Conservation (phyloP, 35 echinoderm and acorn worm species). For the Apostichopus parvimensis region DNA sequence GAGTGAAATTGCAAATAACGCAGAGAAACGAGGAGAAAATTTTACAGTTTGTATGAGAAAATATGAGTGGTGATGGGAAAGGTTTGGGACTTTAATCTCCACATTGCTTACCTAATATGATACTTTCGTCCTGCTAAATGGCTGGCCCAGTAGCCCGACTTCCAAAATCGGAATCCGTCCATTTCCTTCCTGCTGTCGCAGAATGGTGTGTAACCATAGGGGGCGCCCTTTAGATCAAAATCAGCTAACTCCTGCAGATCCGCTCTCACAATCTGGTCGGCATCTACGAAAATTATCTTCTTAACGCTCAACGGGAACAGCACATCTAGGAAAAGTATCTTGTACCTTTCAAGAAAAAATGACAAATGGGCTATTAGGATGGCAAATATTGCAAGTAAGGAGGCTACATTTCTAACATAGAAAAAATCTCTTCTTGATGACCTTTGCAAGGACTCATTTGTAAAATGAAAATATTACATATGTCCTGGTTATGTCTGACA, state of each 20-base stretch:
- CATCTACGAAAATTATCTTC: constrained; percentile 98
- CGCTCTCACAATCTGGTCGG: constrained; percentile 90
- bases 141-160: constrained; percentile 94
- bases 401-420: constrained; percentile 5
- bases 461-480: background rate
- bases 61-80: too few species aligned
- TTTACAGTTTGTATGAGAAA: too few species aligned
- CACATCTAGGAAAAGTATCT: constrained; percentile 96
- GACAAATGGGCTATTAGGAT: constrained; percentile 16
- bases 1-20: background rate
- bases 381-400: constrained; percentile 18
- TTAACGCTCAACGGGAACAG: constrained; percentile 90
- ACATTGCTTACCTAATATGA: constrained; percentile 81
- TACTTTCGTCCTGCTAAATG: constrained; percentile 95
- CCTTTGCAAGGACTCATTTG: background rate
- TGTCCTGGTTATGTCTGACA: too few species aligned
- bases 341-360: constrained; percentile 69
- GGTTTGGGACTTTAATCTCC: too few species aligned
- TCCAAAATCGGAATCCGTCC: constrained; percentile 97
- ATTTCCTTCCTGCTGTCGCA: constrained; percentile 95
- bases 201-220: constrained; percentile 96
- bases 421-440: background rate
- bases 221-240: constrained; percentile 89
- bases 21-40: too few species aligned
- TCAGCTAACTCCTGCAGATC: constrained; percentile 91